Evolutionary conservation across 2,797 vertebrate genomes (phyloP).

Genomic region (Bradypodion ventrale): DNA sequence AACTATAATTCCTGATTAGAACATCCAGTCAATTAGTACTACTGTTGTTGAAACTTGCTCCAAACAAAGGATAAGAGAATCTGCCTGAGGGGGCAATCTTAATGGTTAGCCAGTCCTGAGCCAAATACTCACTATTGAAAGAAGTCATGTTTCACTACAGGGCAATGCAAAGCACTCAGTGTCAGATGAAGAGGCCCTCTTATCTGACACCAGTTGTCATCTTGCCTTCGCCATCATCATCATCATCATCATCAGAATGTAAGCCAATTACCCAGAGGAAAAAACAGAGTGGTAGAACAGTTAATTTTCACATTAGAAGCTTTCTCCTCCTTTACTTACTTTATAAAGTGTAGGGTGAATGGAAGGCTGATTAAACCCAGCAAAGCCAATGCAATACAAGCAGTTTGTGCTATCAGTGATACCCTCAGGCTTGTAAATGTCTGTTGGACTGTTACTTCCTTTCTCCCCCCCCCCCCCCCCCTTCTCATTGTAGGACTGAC

Average conservation of each 20-base stretch:
- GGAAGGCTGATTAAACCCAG: slow-evolving; percentile 2
- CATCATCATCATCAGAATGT: slow-evolving; percentile 62
- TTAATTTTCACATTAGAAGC: slow-evolving; percentile 30
- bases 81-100: slow-evolving; percentile 48
- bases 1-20: slow-evolving; percentile 77
- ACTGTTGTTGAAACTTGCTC: slow-evolving; percentile 81
- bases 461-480: background rate
- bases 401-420: background rate
- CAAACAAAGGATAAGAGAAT: slow-evolving; percentile 68
- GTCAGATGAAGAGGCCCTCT: slow-evolving; percentile 54
- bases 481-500: background rate
- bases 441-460: background rate
- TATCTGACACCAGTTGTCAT: slow-evolving; percentile 53
- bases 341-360: slow-evolving; percentile 28
- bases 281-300: slow-evolving; percentile 18
- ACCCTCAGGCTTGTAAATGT: background rate
- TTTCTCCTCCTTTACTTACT: slow-evolving; percentile 16
- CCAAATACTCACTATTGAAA: slow-evolving; percentile 28
- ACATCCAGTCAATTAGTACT: slow-evolving; percentile 81
- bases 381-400: background rate
- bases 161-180: slow-evolving; percentile 30
- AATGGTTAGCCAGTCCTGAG: slow-evolving; percentile 45
- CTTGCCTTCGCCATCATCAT: slow-evolving; percentile 63
- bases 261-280: slow-evolving; percentile 25
- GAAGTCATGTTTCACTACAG: slow-evolving; percentile 67